These are phyloP conservation scores for Atopsyche davidsoni DNA, from an alignment of 1,140 invertebrate genomes.

Conservation along the genomic window DNA sequence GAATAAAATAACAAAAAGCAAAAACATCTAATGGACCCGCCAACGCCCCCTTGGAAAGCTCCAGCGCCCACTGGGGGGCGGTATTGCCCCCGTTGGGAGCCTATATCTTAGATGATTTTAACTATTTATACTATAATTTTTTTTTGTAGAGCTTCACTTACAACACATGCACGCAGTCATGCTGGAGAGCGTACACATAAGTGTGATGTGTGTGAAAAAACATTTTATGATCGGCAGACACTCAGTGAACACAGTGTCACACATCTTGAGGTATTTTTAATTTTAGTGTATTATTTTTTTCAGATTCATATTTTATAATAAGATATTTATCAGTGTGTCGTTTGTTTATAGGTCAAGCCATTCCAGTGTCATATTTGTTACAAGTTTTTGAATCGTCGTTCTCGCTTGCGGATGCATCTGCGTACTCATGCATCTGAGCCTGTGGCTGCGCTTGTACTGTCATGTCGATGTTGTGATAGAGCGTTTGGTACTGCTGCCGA, in stretches of 20 bases:
- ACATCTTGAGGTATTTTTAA: constrained; percentile 40
- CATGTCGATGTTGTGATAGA: constrained; percentile 37
- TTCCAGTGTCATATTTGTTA: constrained; percentile 50
- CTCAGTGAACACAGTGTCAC: constrained; percentile 47
- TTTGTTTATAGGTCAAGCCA: constrained; percentile 40
- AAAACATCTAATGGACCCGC: no score
- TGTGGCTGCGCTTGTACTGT: constrained; percentile 34
- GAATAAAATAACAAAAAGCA: no score
- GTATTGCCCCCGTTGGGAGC: no score
- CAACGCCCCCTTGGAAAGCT: no score
- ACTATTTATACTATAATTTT: neutral
- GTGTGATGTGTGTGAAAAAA: constrained; percentile 44
- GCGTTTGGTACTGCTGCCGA: constrained; percentile 36
- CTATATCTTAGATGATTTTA: neutral
- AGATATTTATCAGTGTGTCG: neutral
- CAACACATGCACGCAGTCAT: constrained; percentile 43
- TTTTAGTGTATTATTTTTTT: neutral
- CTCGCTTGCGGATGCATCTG: constrained; percentile 46
- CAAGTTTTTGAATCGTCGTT: constrained; percentile 45
- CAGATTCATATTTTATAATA: neutral
- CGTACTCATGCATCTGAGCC: constrained; percentile 43
- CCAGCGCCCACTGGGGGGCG: no score
- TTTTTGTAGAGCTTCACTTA: constrained; percentile 42
- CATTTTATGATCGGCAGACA: constrained; percentile 46
- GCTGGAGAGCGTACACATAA: constrained; percentile 40